A percentile compares a stretch with the other conserved stretches of the same genome.
Evolutionary conservation across 2,797 vertebrate genomes (phyloP).

Genomic region (Coluber constrictor): DNA sequence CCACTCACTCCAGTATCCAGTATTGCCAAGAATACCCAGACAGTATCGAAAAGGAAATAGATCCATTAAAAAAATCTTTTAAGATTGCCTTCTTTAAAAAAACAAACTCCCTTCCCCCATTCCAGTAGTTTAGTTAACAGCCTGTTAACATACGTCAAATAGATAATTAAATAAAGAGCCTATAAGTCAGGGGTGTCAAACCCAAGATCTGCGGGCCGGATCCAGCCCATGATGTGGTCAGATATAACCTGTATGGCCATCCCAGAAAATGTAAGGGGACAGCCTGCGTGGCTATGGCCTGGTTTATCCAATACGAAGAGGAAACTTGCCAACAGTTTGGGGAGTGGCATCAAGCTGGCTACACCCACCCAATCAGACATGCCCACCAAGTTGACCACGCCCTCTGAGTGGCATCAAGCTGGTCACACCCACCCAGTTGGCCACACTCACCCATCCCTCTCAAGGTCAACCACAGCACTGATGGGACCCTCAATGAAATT

Average conservation of each 20-base stretch:
- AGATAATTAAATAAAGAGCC: not conserved
- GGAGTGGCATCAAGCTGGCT: no score
- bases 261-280: no score
- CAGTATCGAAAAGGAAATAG: not conserved
- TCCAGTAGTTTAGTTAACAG: not conserved
- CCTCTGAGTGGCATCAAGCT: no score
- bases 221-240: no score
- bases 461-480: no score
- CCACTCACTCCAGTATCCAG: not conserved
- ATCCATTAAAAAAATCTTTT: not conserved
- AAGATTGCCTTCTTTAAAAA: not conserved
- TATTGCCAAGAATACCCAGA: not conserved
- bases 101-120: not conserved
- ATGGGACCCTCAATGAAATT: no score
- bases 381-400: no score
- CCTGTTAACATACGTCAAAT: not conserved
- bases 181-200: not conserved
- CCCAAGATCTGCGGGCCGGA: no score
- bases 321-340: no score
- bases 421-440: no score
- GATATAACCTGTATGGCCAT: accelerated
- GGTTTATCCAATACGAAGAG: no score
- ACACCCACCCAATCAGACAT: no score
- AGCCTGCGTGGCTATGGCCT: accelerated
- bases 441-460: accelerated